Evolutionary conservation across 2,797 vertebrate species (phyloP).

Genomic region (Aeoliscus strigatus): DNA sequence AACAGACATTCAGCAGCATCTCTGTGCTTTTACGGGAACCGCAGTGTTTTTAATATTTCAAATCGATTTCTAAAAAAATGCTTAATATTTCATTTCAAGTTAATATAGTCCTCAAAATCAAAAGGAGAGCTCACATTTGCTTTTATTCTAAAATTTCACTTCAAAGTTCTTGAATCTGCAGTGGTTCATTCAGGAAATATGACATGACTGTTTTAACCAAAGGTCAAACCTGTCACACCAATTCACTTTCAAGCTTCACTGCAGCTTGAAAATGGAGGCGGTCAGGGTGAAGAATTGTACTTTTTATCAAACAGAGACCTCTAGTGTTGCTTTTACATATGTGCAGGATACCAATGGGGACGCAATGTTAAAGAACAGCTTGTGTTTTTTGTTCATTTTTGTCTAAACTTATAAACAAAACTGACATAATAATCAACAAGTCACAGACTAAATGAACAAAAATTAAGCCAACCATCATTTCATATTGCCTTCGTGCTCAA

Average conservation of each 20-base stretch:
- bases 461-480: too few relatives aligned
- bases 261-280: conserved; percentile 1
- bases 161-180: neutral
- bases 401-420: too few relatives aligned
- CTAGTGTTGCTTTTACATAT: conserved; percentile 37
- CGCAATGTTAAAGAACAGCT: neutral
- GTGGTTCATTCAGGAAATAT: neutral
- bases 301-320: conserved; percentile 41
- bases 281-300: neutral
- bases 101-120: too few relatives aligned
- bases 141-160: neutral
- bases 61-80: too few relatives aligned
- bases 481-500: too few relatives aligned
- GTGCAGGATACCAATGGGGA: conserved; percentile 1
- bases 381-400: too few relatives aligned
- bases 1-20: conserved; percentile 3
- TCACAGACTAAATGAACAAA: too few relatives aligned
- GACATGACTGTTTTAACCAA: neutral
- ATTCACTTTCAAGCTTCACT: neutral
- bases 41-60: neutral
- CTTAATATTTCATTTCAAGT: neutral
- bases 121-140: neutral
- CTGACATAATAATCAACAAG: too few relatives aligned
- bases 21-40: neutral
- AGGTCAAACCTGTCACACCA: neutral